Conservation (phyloP, 2,888 invertebrate species). For the Octonoba sinensis region DNA sequence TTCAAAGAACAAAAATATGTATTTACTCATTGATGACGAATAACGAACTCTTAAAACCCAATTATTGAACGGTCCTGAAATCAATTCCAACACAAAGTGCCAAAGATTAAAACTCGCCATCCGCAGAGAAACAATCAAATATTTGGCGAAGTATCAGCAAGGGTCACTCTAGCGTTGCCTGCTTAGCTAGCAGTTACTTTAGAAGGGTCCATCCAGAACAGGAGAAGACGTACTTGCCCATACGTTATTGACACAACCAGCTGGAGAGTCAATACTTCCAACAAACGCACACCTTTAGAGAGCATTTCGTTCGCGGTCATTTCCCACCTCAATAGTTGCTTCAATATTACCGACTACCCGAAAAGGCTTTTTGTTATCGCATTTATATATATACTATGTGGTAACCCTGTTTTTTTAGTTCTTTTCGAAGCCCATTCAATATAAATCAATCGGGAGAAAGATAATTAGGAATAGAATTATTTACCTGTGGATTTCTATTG, state of each 20-base stretch:
- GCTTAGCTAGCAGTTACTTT: slow-evolving; percentile 17
- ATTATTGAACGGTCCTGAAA: neutral
- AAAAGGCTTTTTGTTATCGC: neutral
- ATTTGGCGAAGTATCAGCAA: slow-evolving; percentile 22
- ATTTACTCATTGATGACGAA: too few species aligned
- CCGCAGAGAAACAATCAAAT: slow-evolving; percentile 35
- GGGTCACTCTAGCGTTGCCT: slow-evolving; percentile 4
- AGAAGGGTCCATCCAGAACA: slow-evolving; percentile 14
- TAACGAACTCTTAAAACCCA: too few species aligned
- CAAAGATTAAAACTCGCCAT: slow-evolving; percentile 39
- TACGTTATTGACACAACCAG: too few species aligned
- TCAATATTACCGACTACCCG: neutral
- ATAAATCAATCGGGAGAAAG: too few species aligned
- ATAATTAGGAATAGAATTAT: too few species aligned
- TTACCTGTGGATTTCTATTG: too few species aligned
- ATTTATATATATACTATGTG: too few species aligned
- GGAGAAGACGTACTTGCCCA: slow-evolving; percentile 14
- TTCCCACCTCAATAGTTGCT: neutral
- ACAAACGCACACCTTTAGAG: slow-evolving; percentile 47
- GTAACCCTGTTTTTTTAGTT: too few species aligned
- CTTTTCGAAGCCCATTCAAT: too few species aligned
- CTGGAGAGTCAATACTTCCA: slow-evolving; percentile 35
- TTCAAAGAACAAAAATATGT: too few species aligned
- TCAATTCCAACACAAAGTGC: slow-evolving; percentile 9
- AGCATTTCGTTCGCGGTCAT: slow-evolving; percentile 17